phyloP scores from a whole-genome alignment of 2,888 invertebrate genomes.

The Leucoptera coffeella region DNA sequence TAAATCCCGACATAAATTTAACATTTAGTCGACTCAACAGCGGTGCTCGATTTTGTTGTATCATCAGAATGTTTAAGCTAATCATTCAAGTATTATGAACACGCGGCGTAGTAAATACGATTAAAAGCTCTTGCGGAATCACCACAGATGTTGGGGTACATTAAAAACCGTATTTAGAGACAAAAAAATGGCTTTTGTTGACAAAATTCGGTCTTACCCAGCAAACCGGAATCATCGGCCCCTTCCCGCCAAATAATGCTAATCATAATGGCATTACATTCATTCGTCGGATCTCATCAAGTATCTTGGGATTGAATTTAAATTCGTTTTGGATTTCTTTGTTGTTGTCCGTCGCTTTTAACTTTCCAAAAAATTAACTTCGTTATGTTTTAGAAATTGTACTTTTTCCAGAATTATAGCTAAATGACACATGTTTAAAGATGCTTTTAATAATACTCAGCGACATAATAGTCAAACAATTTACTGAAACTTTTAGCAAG shows the following conservation, averaged over 20 bases:
- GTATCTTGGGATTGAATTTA: slow-evolving; percentile 25
- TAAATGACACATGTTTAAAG: too few relatives aligned
- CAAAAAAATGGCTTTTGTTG: slow-evolving; percentile 29
- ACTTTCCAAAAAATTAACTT: slow-evolving; percentile 29
- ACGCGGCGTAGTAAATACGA: slow-evolving; percentile 43
- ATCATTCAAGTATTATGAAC: slow-evolving; percentile 40
- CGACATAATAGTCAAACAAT: too few relatives aligned
- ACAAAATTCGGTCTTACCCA: slow-evolving; percentile 40
- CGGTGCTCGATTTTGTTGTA: too few relatives aligned
- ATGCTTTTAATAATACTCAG: too few relatives aligned
- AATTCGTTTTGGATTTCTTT: slow-evolving; percentile 26
- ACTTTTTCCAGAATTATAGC: too few relatives aligned
- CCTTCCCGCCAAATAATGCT: slow-evolving; percentile 42
- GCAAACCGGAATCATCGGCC: slow-evolving; percentile 44
- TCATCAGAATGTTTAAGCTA: slow-evolving; percentile 38
- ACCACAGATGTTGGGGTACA: slow-evolving; percentile 38
- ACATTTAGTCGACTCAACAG: slow-evolving; percentile 18
- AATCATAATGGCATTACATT: slow-evolving; percentile 52
- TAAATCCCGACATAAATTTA: slow-evolving; percentile 35
- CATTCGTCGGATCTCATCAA: slow-evolving; percentile 43
- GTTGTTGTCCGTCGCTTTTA: slow-evolving; percentile 17
- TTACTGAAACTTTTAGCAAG: too few relatives aligned
- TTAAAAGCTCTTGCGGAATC: slow-evolving; percentile 24
- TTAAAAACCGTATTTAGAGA: slow-evolving; percentile 26
- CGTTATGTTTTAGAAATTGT: too few relatives aligned